These are phyloP conservation scores for Condylura cristata DNA, from an alignment of 2,113 vertebrate genomes.

Conservation along the genomic window DNA sequence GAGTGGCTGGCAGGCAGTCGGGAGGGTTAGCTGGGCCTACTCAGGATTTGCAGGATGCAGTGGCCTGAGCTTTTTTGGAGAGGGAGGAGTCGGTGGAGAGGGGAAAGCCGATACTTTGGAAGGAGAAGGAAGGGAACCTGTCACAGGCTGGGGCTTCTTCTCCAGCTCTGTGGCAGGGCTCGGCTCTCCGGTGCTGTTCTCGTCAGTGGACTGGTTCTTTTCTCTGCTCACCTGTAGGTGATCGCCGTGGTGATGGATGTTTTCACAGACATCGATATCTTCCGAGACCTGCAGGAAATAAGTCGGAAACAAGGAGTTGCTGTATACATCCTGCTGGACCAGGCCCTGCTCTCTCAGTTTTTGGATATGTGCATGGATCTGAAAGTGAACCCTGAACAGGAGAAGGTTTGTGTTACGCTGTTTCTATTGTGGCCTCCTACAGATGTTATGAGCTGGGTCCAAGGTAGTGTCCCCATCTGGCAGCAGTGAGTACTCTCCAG, in stretches of 20 bases:
- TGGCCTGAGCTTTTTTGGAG: background rate
- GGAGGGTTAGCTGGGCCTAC: background rate
- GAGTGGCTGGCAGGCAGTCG: no score
- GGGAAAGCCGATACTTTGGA: background rate
- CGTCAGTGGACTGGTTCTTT: background rate
- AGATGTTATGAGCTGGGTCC: no score
- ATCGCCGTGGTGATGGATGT: conserved; percentile 97
- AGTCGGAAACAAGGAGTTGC: conserved; percentile 89
- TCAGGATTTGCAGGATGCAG: background rate
- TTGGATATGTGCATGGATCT: conserved; percentile 95
- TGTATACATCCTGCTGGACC: conserved; percentile 96
- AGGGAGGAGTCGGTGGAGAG: background rate
- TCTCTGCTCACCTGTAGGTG: conserved; percentile 85
- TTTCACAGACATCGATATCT: conserved; percentile 97
- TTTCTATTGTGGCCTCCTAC: background rate
- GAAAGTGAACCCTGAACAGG: conserved; percentile 90
- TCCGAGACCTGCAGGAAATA: conserved; percentile 95
- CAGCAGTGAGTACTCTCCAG: background rate
- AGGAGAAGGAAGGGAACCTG: background rate
- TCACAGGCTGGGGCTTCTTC: background rate
- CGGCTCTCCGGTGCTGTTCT: background rate
- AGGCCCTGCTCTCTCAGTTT: conserved; percentile 89
- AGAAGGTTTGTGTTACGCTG: conserved; percentile 86
- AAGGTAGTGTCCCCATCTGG: no score
- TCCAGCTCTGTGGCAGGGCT: background rate